Evolutionary conservation across 2,888 invertebrate genomes (phyloP).

Genomic region (Diadromus collaris): DNA sequence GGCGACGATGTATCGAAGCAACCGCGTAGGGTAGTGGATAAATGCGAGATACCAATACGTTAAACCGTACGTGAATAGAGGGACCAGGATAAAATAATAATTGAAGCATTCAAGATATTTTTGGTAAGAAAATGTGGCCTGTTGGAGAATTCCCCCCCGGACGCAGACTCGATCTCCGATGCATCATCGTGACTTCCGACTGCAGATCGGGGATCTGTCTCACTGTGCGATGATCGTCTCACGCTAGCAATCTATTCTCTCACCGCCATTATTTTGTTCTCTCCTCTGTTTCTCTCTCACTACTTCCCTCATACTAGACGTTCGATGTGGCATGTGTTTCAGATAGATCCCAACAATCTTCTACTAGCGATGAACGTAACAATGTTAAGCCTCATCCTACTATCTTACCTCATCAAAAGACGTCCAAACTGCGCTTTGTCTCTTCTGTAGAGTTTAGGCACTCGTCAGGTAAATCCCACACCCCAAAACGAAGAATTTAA

Average conservation of each 20-base stretch:
- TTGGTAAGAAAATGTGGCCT: slow-evolving; percentile 22
- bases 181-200: slow-evolving; percentile 36
- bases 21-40: slow-evolving; percentile 64
- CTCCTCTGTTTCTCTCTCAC: slow-evolving; percentile 22
- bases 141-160: slow-evolving; percentile 38
- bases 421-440: slow-evolving; percentile 90
- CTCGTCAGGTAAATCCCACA: slow-evolving; percentile 84
- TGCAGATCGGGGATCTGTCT: slow-evolving; percentile 61
- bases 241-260: slow-evolving; percentile 54
- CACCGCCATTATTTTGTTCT: slow-evolving; percentile 19
- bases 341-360: slow-evolving; percentile 83
- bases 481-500: slow-evolving; percentile 53
- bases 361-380: slow-evolving; percentile 82
- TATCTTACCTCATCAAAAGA: slow-evolving; percentile 81
- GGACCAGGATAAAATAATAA: slow-evolving; percentile 15
- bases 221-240: slow-evolving; percentile 61
- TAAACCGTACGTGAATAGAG: slow-evolving; percentile 30
- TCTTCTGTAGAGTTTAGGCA: slow-evolving; percentile 91
- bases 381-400: slow-evolving; percentile 78
- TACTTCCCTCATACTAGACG: slow-evolving; percentile 73
- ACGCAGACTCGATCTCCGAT: slow-evolving; percentile 35
- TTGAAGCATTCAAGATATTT: slow-evolving; percentile 15
- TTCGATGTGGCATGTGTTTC: slow-evolving; percentile 82
- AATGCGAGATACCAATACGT: slow-evolving; percentile 43
- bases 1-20: slow-evolving; percentile 67